Evolutionary conservation across 35 echinoderm and acorn worm genomes (phyloP), one percentile per base, ranked within the genome.

Genomic region (Acanthaster planci): DNA sequence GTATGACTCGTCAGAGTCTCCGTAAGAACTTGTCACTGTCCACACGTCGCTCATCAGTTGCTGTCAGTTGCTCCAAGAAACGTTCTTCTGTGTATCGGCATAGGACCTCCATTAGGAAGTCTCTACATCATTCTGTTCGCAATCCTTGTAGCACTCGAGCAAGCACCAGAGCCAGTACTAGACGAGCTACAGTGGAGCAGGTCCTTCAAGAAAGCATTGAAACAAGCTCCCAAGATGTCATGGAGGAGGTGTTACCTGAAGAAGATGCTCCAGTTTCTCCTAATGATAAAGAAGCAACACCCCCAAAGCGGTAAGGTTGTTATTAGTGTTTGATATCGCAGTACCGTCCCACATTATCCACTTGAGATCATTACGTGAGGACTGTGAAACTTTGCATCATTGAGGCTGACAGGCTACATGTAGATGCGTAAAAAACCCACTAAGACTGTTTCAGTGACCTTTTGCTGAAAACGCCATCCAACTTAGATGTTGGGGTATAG

Each of bases 41-140:
- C 22, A 31, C 30, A 54, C 84, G 84, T 22, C 84, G 84, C 32
- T 86, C 84, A 2, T 78, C 75, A 23, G 54, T 55, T 5, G 75
- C 67, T 7, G 68, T 86, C 19, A 86, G 84, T 36, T 23, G 77
- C 10, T 86, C 84, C 17, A 86, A 86, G 44, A 47, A 51, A 23
- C 68, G 84, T 23, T 53, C 84, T 22, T 86, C 84, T 51, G 77
- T 76, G 36, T 86, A 86, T 31, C 23, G 52, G 1, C 84, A 51
- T 86, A 26, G 64, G 14, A 72, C 64, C 64, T 72, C 64, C 10
- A 72, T 72, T 14, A 72, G 64, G 34, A 72, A 72, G 64, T 72
- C 64, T 14, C 21, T 72, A 34, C 64, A 26, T 14, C 26, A 72
- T 14, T 72, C 64, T 36, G 2, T 34, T 14, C 26, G 64, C 19